Conservation (phyloP, 2,797 vertebrate species). For the Argentina silus region DNA sequence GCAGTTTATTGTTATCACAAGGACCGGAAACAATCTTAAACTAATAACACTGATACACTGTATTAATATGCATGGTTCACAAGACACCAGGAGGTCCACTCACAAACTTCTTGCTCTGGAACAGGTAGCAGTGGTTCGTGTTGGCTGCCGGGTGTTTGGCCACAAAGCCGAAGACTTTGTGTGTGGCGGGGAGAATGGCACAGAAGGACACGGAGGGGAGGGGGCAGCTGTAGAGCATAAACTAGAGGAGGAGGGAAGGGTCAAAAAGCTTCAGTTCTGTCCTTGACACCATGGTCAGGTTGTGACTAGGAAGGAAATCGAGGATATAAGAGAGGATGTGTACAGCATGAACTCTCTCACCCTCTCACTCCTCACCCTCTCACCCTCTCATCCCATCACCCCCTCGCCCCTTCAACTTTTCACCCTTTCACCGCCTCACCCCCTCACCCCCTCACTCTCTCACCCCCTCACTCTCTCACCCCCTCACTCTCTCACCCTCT, state of each 20-base stretch:
- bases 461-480: background rate
- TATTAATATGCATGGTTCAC: background rate
- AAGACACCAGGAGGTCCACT: slow-evolving; percentile 48
- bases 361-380: background rate
- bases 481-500: background rate
- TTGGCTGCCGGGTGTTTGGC: slow-evolving; percentile 71
- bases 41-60: no score
- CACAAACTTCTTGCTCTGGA: slow-evolving; percentile 77
- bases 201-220: slow-evolving; percentile 76
- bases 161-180: slow-evolving; percentile 78
- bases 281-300: background rate
- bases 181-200: slow-evolving; percentile 64
- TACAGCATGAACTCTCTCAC: no score
- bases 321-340: background rate
- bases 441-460: background rate
- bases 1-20: no score
- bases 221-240: slow-evolving; percentile 73
- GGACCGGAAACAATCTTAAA: no score
- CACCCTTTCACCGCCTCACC: background rate
- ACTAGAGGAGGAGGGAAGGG: slow-evolving; percentile 58
- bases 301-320: background rate
- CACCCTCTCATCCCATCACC: background rate
- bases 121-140: slow-evolving; percentile 76
- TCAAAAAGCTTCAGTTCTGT: background rate
- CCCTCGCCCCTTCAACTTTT: no score